These are phyloP conservation scores for Delia radicum DNA, from an alignment of 1,140 invertebrate species.

Conservation along the genomic window DNA sequence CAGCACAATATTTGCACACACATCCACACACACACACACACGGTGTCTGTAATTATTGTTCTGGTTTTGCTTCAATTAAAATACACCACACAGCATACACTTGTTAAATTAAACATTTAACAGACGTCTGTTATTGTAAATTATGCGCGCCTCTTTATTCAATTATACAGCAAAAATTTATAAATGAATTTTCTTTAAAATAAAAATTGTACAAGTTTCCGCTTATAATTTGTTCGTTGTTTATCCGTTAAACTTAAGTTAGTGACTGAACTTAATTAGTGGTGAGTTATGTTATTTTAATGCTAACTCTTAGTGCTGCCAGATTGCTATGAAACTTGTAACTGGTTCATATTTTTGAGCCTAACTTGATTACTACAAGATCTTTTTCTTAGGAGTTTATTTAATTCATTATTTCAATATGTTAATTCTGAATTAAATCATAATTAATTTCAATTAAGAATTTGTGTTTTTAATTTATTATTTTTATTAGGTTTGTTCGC, in stretches of 20 bases:
- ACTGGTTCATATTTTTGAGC: too few relatives aligned
- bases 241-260: constrained; percentile 7
- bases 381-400: too few relatives aligned
- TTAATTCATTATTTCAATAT: too few relatives aligned
- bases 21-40: not conserved
- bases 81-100: not conserved
- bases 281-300: not conserved
- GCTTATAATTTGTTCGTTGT: not conserved
- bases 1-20: not conserved
- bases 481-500: too few relatives aligned
- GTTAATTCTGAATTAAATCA: too few relatives aligned
- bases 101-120: not conserved
- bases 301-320: not conserved
- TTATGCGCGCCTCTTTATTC: not conserved
- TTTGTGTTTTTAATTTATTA: too few relatives aligned
- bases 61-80: not conserved
- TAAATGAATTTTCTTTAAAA: not conserved
- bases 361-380: too few relatives aligned
- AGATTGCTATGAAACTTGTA: too few relatives aligned
- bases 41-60: not conserved
- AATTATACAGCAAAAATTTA: not conserved
- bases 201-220: not conserved
- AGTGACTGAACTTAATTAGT: not conserved
- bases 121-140: not conserved
- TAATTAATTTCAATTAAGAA: too few relatives aligned